A percentile compares a stretch with the other conserved stretches of the same genome.
These are phyloP conservation scores for Myripristis murdjan DNA, from an alignment of 2,797 vertebrate species.

Conservation along the genomic window DNA sequence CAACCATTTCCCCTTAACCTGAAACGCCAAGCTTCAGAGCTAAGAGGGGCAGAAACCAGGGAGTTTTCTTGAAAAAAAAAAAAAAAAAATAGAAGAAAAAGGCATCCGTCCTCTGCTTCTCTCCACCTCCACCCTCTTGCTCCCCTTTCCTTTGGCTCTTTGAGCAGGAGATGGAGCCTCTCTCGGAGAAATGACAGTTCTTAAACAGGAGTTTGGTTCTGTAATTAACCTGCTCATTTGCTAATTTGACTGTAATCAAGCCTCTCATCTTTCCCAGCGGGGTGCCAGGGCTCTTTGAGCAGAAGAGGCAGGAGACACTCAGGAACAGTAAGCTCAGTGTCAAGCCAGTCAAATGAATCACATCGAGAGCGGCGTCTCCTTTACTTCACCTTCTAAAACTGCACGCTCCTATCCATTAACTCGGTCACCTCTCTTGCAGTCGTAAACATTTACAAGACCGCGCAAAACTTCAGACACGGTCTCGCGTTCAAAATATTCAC, in stretches of 20 bases:
- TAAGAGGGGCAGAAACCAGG: slow-evolving; percentile 60
- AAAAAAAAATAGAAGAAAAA: too few species aligned
- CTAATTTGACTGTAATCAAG: slow-evolving; percentile 87
- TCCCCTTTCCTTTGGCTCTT: slow-evolving; percentile 57
- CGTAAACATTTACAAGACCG: slow-evolving; percentile 25
- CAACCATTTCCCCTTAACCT: slow-evolving; percentile 79
- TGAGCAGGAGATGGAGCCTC: slow-evolving; percentile 53
- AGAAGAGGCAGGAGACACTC: slow-evolving; percentile 70
- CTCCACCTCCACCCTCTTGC: slow-evolving; percentile 28
- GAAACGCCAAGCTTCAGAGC: slow-evolving; percentile 68
- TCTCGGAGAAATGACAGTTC: slow-evolving; percentile 77
- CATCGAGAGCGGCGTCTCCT: slow-evolving; percentile 69
- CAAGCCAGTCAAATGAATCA: slow-evolving; percentile 55
- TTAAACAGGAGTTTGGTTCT: slow-evolving; percentile 77
- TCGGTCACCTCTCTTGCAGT: background rate
- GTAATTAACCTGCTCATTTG: slow-evolving; percentile 86
- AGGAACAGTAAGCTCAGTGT: slow-evolving; percentile 64
- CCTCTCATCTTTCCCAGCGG: slow-evolving; percentile 83
- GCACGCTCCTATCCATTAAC: slow-evolving; percentile 10
- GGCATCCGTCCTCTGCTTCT: slow-evolving; percentile 44
- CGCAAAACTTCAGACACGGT: slow-evolving; percentile 49
- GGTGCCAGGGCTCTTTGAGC: slow-evolving; percentile 70
- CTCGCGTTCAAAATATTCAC: background rate
- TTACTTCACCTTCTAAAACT: slow-evolving; percentile 66
- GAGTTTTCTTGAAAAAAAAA: slow-evolving; percentile 63